phyloP scores from a whole-genome alignment of 1,140 invertebrate genomes.

The Heliconius nattereri region DNA sequence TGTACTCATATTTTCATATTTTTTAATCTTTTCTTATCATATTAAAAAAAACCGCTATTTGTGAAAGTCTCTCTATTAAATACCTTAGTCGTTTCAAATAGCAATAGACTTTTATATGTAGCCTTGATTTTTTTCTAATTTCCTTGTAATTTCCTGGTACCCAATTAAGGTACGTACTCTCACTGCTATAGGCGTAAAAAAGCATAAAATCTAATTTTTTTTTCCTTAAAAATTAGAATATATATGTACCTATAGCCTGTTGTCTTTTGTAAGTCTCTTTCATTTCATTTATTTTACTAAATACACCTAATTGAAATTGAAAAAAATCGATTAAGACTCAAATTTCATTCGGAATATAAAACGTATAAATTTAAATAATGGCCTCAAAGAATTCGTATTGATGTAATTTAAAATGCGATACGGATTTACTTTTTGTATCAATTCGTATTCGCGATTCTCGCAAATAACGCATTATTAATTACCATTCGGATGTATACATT shows the following conservation, averaged over 20 bases:
- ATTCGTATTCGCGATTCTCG: slow-evolving; percentile 27
- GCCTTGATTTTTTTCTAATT: no score
- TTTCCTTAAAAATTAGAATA: no score
- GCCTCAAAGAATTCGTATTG: slow-evolving; percentile 29
- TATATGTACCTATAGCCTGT: no score
- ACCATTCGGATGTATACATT: slow-evolving; percentile 13
- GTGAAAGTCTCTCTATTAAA: no score
- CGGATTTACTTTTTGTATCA: slow-evolving; percentile 31
- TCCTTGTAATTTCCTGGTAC: no score
- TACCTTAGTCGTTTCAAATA: no score
- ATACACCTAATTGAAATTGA: not conserved
- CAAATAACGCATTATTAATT: slow-evolving; percentile 31
- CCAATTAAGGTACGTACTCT: no score
- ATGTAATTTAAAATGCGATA: slow-evolving; percentile 36
- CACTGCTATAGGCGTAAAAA: no score
- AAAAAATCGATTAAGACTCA: not conserved
- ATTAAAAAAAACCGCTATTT: not conserved
- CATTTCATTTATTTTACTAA: not conserved
- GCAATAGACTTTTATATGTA: no score
- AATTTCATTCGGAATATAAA: slow-evolving; percentile 16
- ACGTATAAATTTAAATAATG: slow-evolving; percentile 29
- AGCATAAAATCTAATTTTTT: no score
- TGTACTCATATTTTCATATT: no score
- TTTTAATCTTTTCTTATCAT: not conserved
- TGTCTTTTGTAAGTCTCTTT: not conserved